A percentile compares a stretch with the other conserved stretches of the same genome.
Conservation (phyloP, 2,797 vertebrate species). For the Naso thynnoides region DNA sequence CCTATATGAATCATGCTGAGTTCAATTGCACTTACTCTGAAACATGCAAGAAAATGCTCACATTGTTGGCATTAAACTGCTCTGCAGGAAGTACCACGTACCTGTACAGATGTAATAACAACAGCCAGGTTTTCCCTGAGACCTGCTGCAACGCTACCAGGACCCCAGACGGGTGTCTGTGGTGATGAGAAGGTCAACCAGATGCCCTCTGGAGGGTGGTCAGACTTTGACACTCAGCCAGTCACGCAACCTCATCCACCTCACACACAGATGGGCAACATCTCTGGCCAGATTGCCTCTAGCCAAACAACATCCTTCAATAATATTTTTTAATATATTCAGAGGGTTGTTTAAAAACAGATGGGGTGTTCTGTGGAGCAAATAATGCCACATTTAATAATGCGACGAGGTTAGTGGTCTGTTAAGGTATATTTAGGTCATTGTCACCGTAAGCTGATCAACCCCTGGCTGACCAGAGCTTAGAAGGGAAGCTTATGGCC, state of each 20-base stretch:
- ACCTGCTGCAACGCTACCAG: constrained; percentile 56
- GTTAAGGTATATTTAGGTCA: constrained; percentile 77
- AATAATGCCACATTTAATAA: constrained; percentile 68
- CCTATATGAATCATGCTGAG: constrained; percentile 13
- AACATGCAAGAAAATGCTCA: constrained; percentile 27
- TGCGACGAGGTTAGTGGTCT: constrained; percentile 52
- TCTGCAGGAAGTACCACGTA: constrained; percentile 29
- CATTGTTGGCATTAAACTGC: constrained; percentile 37
- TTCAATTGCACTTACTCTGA: constrained; percentile 31
- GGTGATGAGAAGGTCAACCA: constrained; percentile 78
- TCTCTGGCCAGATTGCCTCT: constrained; percentile 65
- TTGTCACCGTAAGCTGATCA: constrained; percentile 75
- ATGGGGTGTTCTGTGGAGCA: constrained; percentile 59
- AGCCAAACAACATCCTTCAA: constrained; percentile 59
- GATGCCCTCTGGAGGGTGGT: constrained; percentile 68
- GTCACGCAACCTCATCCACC: constrained; percentile 47
- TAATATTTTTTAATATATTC: constrained; percentile 72
- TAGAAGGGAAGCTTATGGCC: constrained; percentile 69
- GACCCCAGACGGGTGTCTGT: constrained; percentile 54
- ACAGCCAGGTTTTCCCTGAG: constrained; percentile 46
- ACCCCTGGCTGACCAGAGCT: constrained; percentile 63
- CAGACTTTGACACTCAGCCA: constrained; percentile 69
- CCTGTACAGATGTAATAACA: constrained; percentile 65
- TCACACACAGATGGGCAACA: constrained; percentile 72
- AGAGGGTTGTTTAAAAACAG: constrained; percentile 69